Conservation (phyloP, 2,797 vertebrate species). For the Etheostoma nigrum region DNA sequence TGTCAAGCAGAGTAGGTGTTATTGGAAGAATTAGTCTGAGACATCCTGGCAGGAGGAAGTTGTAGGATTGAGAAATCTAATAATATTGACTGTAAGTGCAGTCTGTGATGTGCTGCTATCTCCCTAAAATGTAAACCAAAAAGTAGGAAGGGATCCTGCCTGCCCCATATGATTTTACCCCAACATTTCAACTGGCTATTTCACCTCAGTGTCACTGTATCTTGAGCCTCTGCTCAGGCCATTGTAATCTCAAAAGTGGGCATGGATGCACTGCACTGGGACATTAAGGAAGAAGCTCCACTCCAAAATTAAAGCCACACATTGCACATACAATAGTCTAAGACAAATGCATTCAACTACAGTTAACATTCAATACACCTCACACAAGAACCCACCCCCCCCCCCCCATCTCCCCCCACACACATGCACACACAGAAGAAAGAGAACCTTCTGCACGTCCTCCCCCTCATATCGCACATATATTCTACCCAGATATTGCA, state of each 20-base stretch:
- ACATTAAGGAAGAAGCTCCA: not conserved
- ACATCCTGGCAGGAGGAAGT: not conserved
- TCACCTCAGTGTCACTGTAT: not conserved
- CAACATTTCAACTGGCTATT: not conserved
- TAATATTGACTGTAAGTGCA: not conserved
- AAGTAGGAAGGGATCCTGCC: not conserved
- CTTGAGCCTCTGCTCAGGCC: not conserved
- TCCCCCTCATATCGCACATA: too few relatives aligned
- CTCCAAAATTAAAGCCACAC: not conserved
- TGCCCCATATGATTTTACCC: not conserved
- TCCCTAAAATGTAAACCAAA: slow-evolving; percentile 3
- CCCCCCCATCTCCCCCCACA: too few relatives aligned
- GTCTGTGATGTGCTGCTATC: not conserved
- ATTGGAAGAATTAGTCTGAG: not conserved
- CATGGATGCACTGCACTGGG: not conserved
- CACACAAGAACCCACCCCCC: too few relatives aligned
- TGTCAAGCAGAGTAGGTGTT: not conserved
- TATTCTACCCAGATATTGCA: too few relatives aligned
- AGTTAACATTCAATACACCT: too few relatives aligned
- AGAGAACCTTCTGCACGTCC: too few relatives aligned
- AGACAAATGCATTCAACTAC: too few relatives aligned
- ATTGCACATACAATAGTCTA: too few relatives aligned
- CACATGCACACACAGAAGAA: too few relatives aligned
- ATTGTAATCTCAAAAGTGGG: not conserved
- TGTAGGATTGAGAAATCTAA: not conserved